Conservation (phyloP, 1,140 invertebrate species). For the Listronotus oregonensis region DNA sequence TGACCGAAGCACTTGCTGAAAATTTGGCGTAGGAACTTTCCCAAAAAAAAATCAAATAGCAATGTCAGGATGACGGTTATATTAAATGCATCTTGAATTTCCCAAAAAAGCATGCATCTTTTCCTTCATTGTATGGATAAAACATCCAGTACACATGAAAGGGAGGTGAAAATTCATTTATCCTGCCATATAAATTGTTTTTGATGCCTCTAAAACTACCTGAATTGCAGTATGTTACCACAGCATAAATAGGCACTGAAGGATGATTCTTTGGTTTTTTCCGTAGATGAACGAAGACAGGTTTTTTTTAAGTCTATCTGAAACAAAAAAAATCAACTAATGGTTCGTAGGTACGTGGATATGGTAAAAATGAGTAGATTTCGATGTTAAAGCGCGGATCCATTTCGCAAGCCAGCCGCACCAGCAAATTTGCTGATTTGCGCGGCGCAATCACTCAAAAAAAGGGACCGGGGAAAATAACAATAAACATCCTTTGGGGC, state of each 20-base stretch:
- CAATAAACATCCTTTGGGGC: no score
- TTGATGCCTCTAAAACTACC: conserved; percentile 18
- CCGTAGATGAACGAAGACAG: conserved; percentile 65
- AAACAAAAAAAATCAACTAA: no score
- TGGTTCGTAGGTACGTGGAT: no score
- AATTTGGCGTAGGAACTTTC: conserved; percentile 62
- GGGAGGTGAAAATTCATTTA: conserved; percentile 38
- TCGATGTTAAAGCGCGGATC: no score
- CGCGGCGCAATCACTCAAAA: no score
- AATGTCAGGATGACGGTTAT: no score
- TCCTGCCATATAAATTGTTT: conserved; percentile 14
- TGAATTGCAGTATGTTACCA: conserved; percentile 58
- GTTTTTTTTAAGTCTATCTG: conserved; percentile 60
- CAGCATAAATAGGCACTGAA: conserved; percentile 65
- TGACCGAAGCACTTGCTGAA: conserved; percentile 64
- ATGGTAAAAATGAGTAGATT: no score
- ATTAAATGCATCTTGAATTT: no score
- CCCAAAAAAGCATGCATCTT: conserved; percentile 61
- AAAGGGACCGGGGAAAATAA: no score
- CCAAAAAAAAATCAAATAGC: conserved; percentile 41
- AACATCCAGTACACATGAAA: conserved; percentile 74
- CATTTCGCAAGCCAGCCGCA: no score
- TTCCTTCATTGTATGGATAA: conserved; percentile 68
- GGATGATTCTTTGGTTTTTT: conserved; percentile 58
- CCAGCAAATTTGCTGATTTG: no score